phyloP scores from a whole-genome alignment of 1,140 invertebrate genomes.

The Zaprionus lachaisei region DNA sequence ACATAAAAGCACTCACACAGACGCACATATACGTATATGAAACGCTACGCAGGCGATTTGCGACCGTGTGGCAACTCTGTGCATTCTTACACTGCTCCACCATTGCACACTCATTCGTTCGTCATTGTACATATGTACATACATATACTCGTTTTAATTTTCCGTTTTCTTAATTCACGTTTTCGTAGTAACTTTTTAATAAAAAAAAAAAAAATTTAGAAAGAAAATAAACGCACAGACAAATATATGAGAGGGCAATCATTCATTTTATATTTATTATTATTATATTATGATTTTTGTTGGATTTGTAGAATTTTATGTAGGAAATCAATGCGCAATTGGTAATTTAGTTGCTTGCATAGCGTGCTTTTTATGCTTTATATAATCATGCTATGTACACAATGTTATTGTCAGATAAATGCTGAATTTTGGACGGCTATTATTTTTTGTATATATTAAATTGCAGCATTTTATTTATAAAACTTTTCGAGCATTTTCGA shows the following conservation, averaged over 20 bases:
- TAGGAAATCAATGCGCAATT: conserved; percentile 74
- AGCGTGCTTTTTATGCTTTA: conserved; percentile 70
- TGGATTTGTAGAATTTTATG: conserved; percentile 21
- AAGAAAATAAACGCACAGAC: conserved; percentile 19
- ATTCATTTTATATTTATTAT: conserved; percentile 16
- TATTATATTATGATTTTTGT: conserved; percentile 20
- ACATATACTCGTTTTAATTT: conserved; percentile 48
- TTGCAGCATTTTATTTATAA: conserved; percentile 68
- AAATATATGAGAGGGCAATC: conserved; percentile 27
- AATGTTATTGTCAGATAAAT: conserved; percentile 32
- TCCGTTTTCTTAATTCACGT: conserved; percentile 56
- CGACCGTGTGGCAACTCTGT: conserved; percentile 65
- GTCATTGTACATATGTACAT: conserved; percentile 57
- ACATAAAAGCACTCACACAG: conserved; percentile 15
- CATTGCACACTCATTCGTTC: conserved; percentile 77
- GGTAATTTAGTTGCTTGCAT: conserved; percentile 46
- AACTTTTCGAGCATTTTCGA: conserved; percentile 80
- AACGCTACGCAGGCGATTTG: conserved; percentile 36
- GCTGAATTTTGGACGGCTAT: conserved; percentile 34
- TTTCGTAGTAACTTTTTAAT: conserved; percentile 68
- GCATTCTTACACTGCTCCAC: conserved; percentile 76
- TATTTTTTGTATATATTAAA: conserved; percentile 44
- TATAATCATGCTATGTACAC: conserved; percentile 62
- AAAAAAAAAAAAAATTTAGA: conserved; percentile 41
- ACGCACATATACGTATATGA: conserved; percentile 14